A percentile compares a stretch with the other conserved stretches of the same genome.
phyloP scores from a whole-genome alignment of 2,113 vertebrate genomes.

The Corythornis vintsioides region DNA sequence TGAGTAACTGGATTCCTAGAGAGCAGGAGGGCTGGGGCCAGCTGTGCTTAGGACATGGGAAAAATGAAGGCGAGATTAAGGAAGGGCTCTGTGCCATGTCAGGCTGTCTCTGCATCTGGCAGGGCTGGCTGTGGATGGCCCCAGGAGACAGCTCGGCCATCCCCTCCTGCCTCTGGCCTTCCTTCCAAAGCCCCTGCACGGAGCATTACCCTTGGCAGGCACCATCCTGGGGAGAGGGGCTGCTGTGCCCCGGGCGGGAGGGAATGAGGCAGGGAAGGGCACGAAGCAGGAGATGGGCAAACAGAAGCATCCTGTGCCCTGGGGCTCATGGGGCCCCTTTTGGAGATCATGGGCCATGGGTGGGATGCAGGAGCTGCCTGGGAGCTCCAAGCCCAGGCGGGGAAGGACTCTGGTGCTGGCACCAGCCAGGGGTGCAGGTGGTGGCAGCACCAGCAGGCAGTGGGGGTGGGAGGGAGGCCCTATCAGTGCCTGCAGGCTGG shows the following conservation, averaged over 20 bases:
- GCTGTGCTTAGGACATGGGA: conserved; percentile 50
- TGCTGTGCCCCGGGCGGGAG: background rate
- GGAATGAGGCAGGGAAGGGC: background rate
- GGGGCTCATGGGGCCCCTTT: background rate
- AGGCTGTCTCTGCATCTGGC: conserved; percentile 27
- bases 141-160: background rate
- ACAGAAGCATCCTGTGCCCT: background rate
- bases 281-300: background rate
- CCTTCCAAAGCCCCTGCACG: background rate
- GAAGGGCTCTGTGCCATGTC: background rate
- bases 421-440: background rate
- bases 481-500: fast-evolving
- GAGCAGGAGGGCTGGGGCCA: conserved; percentile 4
- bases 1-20: conserved; percentile 36
- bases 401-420: background rate
- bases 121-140: background rate
- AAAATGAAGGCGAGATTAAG: conserved; percentile 28
- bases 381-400: fast-evolving
- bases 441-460: background rate
- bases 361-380: background rate
- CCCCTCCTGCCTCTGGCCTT: background rate
- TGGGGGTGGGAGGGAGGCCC: fast-evolving
- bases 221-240: background rate
- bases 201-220: background rate
- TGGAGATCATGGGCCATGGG: background rate